Conservation (phyloP, 2,888 invertebrate genomes). For the Plebejus anna region DNA sequence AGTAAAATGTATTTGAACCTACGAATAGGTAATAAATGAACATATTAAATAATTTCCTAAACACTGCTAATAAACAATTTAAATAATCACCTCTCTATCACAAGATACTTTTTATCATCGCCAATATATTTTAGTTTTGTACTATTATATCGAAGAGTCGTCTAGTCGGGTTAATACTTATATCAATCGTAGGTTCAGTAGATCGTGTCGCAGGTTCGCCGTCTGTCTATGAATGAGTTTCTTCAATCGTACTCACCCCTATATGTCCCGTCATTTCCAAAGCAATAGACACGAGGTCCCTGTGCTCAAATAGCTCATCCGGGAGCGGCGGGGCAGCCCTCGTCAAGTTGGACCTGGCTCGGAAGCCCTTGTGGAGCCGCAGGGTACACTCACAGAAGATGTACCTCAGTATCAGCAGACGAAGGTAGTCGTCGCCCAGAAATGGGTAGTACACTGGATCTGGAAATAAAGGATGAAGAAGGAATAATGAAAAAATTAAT, state of each 20-base stretch:
- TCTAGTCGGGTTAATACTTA: too few relatives aligned
- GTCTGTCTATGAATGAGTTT: background rate
- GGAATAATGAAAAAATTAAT: too few relatives aligned
- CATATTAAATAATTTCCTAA: background rate
- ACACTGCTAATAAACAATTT: background rate
- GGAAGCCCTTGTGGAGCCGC: conserved; percentile 91
- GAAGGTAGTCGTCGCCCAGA: conserved; percentile 96
- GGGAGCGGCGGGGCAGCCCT: conserved; percentile 92
- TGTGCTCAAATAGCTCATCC: conserved; percentile 92
- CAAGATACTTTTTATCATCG: too few relatives aligned
- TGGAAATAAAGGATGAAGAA: conserved; percentile 48
- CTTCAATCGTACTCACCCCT: conserved; percentile 81
- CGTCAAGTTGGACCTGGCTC: conserved; percentile 92
- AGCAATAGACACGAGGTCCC: conserved; percentile 87
- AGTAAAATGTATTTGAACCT: background rate
- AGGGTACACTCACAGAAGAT: conserved; percentile 96
- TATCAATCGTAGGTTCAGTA: too few relatives aligned
- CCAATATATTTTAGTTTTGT: too few relatives aligned
- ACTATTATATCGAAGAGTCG: too few relatives aligned
- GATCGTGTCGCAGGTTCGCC: too few relatives aligned
- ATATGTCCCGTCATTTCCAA: conserved; percentile 90
- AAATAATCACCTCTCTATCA: too few relatives aligned
- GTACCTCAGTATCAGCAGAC: conserved; percentile 92
- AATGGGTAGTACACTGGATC: conserved; percentile 89
- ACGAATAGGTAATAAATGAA: too few relatives aligned